Percentiles rank a stretch among this genome's conserved stretches.
phyloP scores from a whole-genome alignment of 2,888 invertebrate species.

The Seira ritae region DNA sequence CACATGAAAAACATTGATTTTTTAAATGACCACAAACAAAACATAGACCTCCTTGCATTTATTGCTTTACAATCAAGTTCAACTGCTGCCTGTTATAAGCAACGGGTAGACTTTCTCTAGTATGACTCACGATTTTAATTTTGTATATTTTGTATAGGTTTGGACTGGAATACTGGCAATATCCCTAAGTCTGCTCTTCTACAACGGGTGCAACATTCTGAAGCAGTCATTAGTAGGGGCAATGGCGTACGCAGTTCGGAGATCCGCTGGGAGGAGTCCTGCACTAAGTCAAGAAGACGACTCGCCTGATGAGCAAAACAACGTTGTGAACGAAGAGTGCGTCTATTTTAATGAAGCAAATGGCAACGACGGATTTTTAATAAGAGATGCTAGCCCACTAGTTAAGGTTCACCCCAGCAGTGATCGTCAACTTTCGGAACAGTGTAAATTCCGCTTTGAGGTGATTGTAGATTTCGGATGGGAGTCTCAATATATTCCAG shows the following conservation, averaged over 20 bases:
- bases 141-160: too few species aligned
- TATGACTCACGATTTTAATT: too few species aligned
- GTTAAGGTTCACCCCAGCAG: slow-evolving; percentile 51
- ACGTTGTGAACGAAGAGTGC: slow-evolving; percentile 25
- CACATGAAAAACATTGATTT: too few species aligned
- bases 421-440: slow-evolving; percentile 47
- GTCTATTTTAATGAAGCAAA: slow-evolving; percentile 70
- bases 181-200: neutral
- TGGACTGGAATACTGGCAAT: slow-evolving; percentile 31
- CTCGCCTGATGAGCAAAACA: slow-evolving; percentile 45
- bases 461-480: slow-evolving; percentile 95
- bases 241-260: slow-evolving; percentile 46
- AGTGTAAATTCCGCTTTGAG: slow-evolving; percentile 90
- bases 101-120: too few species aligned
- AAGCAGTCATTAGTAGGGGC: neutral
- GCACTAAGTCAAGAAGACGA: slow-evolving; percentile 52
- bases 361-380: slow-evolving; percentile 69
- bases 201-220: slow-evolving; percentile 25
- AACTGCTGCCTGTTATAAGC: too few species aligned
- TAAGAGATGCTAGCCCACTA: slow-evolving; percentile 62
- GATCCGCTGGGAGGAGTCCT: slow-evolving; percentile 46
- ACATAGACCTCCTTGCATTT: too few species aligned
- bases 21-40: too few species aligned
- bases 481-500: slow-evolving; percentile 91
- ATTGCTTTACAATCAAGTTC: too few species aligned